Evolutionary conservation across 2,888 invertebrate genomes (phyloP).

Genomic region (Heteromurus nitidus): DNA sequence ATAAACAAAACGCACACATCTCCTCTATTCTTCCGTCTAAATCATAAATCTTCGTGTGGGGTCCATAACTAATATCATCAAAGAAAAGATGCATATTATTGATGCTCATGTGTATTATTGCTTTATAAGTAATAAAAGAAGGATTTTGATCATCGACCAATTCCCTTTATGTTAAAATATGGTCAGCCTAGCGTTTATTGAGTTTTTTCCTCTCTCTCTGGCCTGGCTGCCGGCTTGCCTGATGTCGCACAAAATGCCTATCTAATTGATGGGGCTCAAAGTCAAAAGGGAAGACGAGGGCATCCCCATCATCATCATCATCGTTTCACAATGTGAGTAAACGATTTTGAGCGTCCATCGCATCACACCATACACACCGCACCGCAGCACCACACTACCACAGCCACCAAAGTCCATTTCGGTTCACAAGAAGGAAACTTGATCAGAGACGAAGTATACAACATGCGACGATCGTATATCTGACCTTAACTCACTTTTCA

Average conservation of each 20-base stretch:
- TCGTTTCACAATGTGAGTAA: no score
- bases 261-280: slow-evolving; percentile 69
- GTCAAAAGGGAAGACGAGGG: slow-evolving; percentile 58
- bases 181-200: no score
- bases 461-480: no score
- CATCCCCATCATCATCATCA: slow-evolving; percentile 50
- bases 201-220: no score
- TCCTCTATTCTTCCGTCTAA: slow-evolving; percentile 29
- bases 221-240: slow-evolving; percentile 48
- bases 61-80: slow-evolving; percentile 58
- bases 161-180: neutral
- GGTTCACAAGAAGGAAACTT: slow-evolving; percentile 3
- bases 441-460: no score
- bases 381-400: no score
- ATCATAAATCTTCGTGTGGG: slow-evolving; percentile 74
- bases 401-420: neutral
- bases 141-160: slow-evolving; percentile 4
- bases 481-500: slow-evolving; percentile 9
- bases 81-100: slow-evolving; percentile 42
- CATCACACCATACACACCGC: neutral
- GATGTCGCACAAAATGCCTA: slow-evolving; percentile 70
- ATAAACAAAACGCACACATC: slow-evolving; percentile 39
- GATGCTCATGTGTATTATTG: slow-evolving; percentile 12
- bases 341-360: no score
- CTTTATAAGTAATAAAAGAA: slow-evolving; percentile 29